phyloP scores from a whole-genome alignment of 2,113 vertebrate species.

The Dicerorhinus sumatrensis region DNA sequence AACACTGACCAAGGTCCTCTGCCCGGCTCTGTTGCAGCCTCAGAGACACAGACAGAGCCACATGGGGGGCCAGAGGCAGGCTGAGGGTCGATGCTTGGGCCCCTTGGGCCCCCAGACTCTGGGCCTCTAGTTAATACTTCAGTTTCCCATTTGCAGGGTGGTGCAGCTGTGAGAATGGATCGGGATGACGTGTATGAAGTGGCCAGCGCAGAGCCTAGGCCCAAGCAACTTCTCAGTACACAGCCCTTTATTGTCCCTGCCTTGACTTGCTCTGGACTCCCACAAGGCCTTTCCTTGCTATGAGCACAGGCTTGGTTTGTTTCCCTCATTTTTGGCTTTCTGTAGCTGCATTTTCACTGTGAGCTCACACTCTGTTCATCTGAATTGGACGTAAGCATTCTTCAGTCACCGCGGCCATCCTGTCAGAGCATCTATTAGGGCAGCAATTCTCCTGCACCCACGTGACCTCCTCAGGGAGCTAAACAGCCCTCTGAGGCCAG shows the following conservation, averaged over 20 bases:
- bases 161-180: fast-evolving
- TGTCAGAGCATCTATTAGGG: not conserved
- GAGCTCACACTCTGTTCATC: not conserved
- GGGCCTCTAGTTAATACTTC: not conserved
- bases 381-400: not conserved
- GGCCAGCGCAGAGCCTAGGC: fast-evolving
- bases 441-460: not conserved
- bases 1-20: not conserved
- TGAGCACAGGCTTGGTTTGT: too few species aligned
- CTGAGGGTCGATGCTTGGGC: not conserved
- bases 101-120: not conserved
- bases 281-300: fast-evolving
- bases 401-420: not conserved
- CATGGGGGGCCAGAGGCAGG: not conserved
- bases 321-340: not conserved
- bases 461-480: not conserved
- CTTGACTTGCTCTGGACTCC: not conserved
- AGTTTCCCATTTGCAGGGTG: not conserved
- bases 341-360: not conserved
- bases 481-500: too few species aligned
- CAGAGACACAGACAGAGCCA: not conserved
- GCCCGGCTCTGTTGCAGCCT: not conserved
- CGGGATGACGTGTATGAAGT: too few species aligned
- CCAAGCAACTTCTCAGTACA: not conserved
- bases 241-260: too few species aligned